These are phyloP conservation scores for Tipula unca DNA, from an alignment of 2,888 invertebrate genomes.

Conservation along the genomic window DNA sequence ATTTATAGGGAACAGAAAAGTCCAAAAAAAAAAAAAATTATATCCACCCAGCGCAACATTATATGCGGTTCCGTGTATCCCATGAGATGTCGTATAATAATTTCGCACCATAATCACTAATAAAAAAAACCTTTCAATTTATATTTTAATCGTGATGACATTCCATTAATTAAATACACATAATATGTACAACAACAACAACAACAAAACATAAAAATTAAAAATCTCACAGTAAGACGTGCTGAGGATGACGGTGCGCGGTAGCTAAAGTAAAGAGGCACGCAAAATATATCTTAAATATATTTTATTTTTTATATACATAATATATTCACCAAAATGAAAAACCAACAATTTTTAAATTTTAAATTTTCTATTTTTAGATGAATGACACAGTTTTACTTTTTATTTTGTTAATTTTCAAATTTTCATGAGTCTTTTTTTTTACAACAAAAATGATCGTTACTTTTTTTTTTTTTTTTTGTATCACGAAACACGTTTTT, in stretches of 20 bases:
- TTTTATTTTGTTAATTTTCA: neutral
- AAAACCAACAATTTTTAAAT: neutral
- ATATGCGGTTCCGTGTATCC: neutral
- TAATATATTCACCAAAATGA: constrained; percentile 8
- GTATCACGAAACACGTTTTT: neutral
- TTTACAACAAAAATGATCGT: neutral
- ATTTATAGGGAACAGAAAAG: neutral
- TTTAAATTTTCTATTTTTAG: neutral
- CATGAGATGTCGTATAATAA: neutral
- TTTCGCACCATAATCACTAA: neutral
- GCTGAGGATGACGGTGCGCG: neutral
- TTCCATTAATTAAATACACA: neutral
- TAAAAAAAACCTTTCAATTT: neutral
- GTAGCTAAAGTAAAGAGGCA: neutral
- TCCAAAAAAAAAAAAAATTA: neutral
- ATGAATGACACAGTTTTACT: constrained; percentile 8
- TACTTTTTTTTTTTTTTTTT: neutral
- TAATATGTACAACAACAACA: neutral
- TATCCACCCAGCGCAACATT: neutral
- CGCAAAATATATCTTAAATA: neutral
- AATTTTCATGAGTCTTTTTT: neutral
- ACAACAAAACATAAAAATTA: neutral
- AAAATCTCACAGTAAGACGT: neutral
- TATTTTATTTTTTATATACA: neutral
- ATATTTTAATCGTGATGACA: neutral